A percentile compares a stretch with the other conserved stretches of the same genome.
These are phyloP conservation scores for Chymomyza fuscimana DNA, from an alignment of 2,888 invertebrate species.

Conservation along the genomic window DNA sequence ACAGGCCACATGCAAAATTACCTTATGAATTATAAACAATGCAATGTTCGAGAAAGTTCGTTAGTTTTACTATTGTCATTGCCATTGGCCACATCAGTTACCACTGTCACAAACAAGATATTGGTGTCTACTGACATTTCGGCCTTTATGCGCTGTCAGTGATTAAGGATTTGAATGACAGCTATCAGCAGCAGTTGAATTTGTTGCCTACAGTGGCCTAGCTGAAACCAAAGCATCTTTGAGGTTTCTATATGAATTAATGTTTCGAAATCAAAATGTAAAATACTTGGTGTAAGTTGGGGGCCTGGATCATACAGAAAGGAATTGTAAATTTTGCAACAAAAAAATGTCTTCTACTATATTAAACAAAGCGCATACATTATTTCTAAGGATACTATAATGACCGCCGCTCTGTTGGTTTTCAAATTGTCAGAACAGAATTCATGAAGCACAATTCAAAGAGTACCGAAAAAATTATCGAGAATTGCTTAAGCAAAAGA, in stretches of 20 bases:
- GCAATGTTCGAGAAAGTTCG: conserved; percentile 20
- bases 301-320: too few relatives aligned
- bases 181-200: conserved; percentile 64
- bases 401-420: too few relatives aligned
- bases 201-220: conserved; percentile 39
- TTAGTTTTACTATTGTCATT: background rate
- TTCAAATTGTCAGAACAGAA: too few relatives aligned
- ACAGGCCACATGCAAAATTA: conserved; percentile 54
- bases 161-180: conserved; percentile 67
- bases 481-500: conserved; percentile 49
- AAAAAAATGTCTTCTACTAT: too few relatives aligned
- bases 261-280: background rate
- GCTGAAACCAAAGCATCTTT: too few relatives aligned
- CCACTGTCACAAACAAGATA: background rate
- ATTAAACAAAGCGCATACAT: too few relatives aligned
- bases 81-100: background rate
- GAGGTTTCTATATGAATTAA: background rate
- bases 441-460: conserved; percentile 19
- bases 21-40: conserved; percentile 67
- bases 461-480: conserved; percentile 74
- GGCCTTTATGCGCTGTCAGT: conserved; percentile 57
- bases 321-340: too few relatives aligned
- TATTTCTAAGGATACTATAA: too few relatives aligned
- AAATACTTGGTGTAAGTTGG: background rate
- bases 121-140: conserved; percentile 39